Evolutionary conservation across 2,797 vertebrate genomes (phyloP), one percentile per base, ranked within the genome.

Genomic region (Telmatherina bonti): DNA sequence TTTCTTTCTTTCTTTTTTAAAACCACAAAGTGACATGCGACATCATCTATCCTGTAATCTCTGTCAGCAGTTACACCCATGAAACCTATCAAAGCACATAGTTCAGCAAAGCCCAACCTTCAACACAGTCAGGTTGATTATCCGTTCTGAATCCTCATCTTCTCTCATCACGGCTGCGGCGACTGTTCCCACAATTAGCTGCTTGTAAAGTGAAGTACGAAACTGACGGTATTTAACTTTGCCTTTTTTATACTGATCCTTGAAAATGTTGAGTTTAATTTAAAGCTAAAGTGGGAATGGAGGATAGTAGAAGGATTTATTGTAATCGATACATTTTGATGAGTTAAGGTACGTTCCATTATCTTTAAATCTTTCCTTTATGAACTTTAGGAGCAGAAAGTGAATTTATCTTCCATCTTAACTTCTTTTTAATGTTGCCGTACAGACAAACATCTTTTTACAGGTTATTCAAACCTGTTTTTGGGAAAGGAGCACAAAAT

Each of bases 41-140:
- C 83, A 70, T 92, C 89, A 93, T 91, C 87, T 83, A 35, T 56
- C 74, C 69, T 89, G 89, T 92, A 87, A 78, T 86, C 78, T 41
- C 90, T 81, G 87, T 92, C 93, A 94, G 93, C 95, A 94, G 93
- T 93, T 92, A 62, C 93, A 92, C 90, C 93, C 78, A 62, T 91
- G 71, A 88, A 93, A 91, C 89, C 84, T 91, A 88, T 89, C 85
- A 78, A 71, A 86, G 85, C 70, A 43, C 76, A 22, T 66, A 43
- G 61, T 72, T 75, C 38, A 30, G 61, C 62, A 67, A 62, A 82
- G 67, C 63, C 45, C 69, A 30, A 51, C 62, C 31, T 38, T 63
- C 33, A 30, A 31, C 74, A 67, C 65, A 22, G 63, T 22, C 22
- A 27, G 15, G 51, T 29, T 29, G 13, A 53, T 53, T 26, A 56